Conservation (phyloP, 2,888 invertebrate genomes). For the Thera britannica region DNA sequence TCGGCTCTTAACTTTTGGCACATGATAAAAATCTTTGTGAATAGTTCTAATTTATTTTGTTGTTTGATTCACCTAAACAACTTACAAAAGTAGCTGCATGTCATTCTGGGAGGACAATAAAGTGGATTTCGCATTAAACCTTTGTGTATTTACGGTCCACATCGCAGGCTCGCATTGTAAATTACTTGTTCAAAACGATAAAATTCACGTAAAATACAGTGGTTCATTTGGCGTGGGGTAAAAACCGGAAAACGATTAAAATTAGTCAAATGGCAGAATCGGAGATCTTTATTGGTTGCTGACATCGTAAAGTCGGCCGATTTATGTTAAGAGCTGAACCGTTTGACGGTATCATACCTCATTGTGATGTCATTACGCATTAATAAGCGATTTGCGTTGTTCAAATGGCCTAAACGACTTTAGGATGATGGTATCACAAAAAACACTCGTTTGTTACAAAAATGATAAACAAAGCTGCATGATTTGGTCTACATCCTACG, state of each 20-base stretch:
- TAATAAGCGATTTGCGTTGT: slow-evolving; percentile 42
- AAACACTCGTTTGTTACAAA: slow-evolving; percentile 9
- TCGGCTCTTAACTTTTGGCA: too few species aligned
- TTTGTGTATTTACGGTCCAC: slow-evolving; percentile 68
- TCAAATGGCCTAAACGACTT: slow-evolving; percentile 40
- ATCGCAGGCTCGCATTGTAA: slow-evolving; percentile 67
- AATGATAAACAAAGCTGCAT: background rate
- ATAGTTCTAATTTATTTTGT: too few species aligned
- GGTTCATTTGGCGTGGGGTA: slow-evolving; percentile 61
- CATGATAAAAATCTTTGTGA: too few species aligned
- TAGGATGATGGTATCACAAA: slow-evolving; percentile 33
- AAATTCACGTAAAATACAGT: slow-evolving; percentile 68
- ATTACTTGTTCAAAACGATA: slow-evolving; percentile 72
- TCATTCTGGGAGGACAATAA: slow-evolving; percentile 37
- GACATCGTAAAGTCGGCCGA: slow-evolving; percentile 68
- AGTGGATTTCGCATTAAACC: slow-evolving; percentile 67
- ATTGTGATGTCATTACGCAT: slow-evolving; percentile 53
- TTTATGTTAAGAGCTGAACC: slow-evolving; percentile 64
- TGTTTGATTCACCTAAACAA: background rate
- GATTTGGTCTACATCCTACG: background rate
- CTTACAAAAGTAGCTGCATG: slow-evolving; percentile 1
- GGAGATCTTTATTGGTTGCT: slow-evolving; percentile 66
- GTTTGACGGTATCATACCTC: slow-evolving; percentile 47
- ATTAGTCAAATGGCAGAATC: slow-evolving; percentile 74
- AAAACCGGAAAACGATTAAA: slow-evolving; percentile 74